phyloP scores from a whole-genome alignment of 2,113 vertebrate species.

The Chloroceryle aenea region DNA sequence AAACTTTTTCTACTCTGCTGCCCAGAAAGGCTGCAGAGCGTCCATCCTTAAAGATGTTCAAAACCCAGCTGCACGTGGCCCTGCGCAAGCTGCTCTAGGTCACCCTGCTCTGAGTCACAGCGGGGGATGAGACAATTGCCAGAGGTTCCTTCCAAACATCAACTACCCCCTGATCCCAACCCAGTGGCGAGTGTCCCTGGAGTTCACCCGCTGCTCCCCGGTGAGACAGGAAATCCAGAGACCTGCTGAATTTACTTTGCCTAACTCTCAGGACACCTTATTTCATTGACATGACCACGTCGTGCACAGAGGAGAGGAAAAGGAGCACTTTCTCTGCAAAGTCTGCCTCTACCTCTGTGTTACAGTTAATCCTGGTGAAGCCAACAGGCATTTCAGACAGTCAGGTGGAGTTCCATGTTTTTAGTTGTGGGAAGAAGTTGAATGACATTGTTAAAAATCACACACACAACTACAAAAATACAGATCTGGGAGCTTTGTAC shows the following conservation, averaged over 20 bases:
- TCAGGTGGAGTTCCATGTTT: background rate
- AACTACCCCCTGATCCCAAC: background rate
- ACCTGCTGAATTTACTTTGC: background rate
- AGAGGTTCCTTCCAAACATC: background rate
- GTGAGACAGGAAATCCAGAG: background rate
- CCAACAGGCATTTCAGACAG: background rate
- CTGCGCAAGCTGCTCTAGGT: background rate
- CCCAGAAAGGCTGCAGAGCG: background rate
- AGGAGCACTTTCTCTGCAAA: background rate
- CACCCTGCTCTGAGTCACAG: background rate
- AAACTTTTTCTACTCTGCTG: background rate
- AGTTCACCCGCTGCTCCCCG: background rate
- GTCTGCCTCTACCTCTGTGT: background rate
- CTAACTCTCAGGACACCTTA: background rate
- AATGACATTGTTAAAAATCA: background rate
- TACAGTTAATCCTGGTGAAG: background rate
- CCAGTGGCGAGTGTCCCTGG: rapidly evolving
- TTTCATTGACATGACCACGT: rapidly evolving
- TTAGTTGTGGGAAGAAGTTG: background rate
- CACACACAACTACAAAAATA: background rate
- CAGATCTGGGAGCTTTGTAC: background rate
- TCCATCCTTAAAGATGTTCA: background rate
- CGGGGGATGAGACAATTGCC: background rate
- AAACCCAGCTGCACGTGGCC: background rate
- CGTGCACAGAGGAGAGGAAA: rapidly evolving